Conservation (phyloP, 2,113 vertebrate genomes). For the Narcine bancroftii region DNA sequence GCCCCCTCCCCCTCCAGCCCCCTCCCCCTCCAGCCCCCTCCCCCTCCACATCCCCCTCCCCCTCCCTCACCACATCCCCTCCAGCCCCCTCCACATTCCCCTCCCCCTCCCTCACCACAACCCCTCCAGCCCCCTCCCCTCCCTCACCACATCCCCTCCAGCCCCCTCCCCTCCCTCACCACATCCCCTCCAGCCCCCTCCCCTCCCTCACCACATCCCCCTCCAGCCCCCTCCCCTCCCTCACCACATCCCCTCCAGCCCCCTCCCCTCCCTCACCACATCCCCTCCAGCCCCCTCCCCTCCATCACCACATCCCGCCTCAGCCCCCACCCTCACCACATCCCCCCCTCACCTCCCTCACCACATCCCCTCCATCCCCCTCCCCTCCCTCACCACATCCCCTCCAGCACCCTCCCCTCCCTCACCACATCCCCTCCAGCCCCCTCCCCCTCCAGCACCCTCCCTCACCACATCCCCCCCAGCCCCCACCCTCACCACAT, state of each 20-base stretch:
- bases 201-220: neutral
- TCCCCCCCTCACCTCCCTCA: accelerated
- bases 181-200: neutral
- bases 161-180: too few species aligned
- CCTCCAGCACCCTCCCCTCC: neutral
- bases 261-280: neutral
- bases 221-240: neutral
- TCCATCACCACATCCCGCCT: neutral
- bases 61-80: neutral
- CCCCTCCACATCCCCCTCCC: neutral
- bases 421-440: too few species aligned
- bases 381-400: neutral
- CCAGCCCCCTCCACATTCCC: too few species aligned
- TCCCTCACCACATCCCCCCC: neutral
- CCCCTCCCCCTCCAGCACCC: neutral
- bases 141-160: too few species aligned
- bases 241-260: neutral
- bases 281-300: neutral
- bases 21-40: neutral
- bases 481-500: neutral
- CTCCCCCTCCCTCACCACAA: too few species aligned
- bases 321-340: accelerated
- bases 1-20: accelerated
- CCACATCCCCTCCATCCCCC: neutral
- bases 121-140: too few species aligned